Percentiles rank a stretch among this genome's conserved stretches.
Evolutionary conservation across 2,113 vertebrate species (phyloP).

Genomic region (Ivindomyrus marchei): DNA sequence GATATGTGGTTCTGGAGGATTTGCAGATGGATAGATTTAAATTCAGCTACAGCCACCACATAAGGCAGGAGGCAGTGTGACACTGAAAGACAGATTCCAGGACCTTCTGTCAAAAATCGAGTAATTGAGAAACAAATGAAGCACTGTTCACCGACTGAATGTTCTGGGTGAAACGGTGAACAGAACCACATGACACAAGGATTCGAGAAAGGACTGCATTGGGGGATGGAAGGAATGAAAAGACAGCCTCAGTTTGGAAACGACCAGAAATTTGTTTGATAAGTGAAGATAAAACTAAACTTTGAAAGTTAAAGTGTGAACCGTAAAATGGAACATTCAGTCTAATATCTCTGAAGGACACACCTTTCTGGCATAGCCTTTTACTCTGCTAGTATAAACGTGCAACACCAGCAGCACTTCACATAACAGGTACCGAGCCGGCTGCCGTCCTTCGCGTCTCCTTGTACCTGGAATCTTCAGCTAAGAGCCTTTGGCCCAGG

Average conservation of each 20-base stretch:
- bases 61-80: background rate
- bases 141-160: background rate
- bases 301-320: background rate
- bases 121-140: background rate
- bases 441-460: background rate
- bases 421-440: background rate
- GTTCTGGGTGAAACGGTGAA: background rate
- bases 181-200: background rate
- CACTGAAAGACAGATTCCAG: background rate
- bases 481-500: background rate
- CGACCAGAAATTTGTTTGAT: background rate
- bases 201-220: background rate
- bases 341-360: background rate
- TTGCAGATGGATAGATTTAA: background rate
- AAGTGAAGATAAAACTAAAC: background rate
- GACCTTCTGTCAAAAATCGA: background rate
- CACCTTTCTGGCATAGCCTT: background rate
- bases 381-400: background rate
- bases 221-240: background rate
- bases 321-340: background rate
- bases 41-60: background rate
- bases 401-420: background rate
- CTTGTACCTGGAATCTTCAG: background rate
- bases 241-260: background rate
- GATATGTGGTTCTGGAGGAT: background rate